These are phyloP conservation scores for Drosophila grimshawi DNA, from an alignment of 1,140 invertebrate genomes.

Conservation along the genomic window DNA sequence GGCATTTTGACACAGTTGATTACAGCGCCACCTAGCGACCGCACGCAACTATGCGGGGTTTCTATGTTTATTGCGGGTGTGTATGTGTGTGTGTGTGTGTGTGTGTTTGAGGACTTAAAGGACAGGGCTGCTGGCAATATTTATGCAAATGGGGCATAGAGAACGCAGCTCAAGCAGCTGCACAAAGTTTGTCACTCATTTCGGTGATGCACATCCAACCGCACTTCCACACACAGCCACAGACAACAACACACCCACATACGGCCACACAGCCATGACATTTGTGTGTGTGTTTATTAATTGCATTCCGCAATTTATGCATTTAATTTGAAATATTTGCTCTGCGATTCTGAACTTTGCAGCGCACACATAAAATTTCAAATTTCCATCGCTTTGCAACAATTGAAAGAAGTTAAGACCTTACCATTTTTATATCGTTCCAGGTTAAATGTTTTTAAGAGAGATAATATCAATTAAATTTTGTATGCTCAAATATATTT, in stretches of 20 bases:
- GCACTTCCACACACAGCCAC: slow-evolving; percentile 7
- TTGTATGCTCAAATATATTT: no score
- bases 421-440: no score
- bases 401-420: no score
- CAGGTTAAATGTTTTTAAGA: no score
- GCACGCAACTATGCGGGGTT: slow-evolving; percentile 25
- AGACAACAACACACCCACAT: background rate
- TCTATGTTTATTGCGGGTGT: background rate
- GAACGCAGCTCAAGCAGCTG: slow-evolving; percentile 38
- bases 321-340: slow-evolving; percentile 65
- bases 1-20: slow-evolving; percentile 82
- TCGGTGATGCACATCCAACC: slow-evolving; percentile 50
- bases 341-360: slow-evolving; percentile 23
- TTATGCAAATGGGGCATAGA: slow-evolving; percentile 72
- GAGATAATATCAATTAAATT: no score
- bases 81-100: background rate
- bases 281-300: slow-evolving; percentile 65
- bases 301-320: slow-evolving; percentile 75
- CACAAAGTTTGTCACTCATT: slow-evolving; percentile 70
- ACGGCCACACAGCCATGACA: slow-evolving; percentile 14
- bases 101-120: slow-evolving; percentile 7
- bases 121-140: slow-evolving; percentile 56
- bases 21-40: slow-evolving; percentile 75
- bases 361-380: background rate
- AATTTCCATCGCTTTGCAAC: background rate